Evolutionary conservation across 2,797 vertebrate species (phyloP).

Genomic region (Neomorphus geoffroyi): DNA sequence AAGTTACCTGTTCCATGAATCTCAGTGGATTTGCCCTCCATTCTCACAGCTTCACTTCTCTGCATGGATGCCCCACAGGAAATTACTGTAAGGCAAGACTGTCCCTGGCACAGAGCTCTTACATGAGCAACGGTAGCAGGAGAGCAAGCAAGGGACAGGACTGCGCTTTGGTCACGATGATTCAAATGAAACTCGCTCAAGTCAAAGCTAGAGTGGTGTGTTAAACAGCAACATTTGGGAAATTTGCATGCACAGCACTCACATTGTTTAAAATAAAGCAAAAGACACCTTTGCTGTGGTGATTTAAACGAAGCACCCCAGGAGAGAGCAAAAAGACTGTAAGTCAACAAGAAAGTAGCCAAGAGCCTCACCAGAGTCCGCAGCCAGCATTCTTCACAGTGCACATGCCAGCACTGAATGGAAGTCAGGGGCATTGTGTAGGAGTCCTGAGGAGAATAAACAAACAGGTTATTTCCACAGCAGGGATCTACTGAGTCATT

Average conservation of each 20-base stretch:
- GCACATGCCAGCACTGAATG: constrained; percentile 99
- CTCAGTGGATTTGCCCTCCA: background rate
- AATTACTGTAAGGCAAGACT: background rate
- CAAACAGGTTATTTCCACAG: constrained; percentile 34
- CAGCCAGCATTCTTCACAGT: constrained; percentile 99
- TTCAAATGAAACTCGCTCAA: background rate
- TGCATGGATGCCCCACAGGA: background rate
- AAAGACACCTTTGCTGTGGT: background rate
- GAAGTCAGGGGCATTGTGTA: constrained; percentile 98
- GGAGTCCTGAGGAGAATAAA: constrained; percentile 84
- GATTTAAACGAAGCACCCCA: background rate
- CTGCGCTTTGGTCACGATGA: accelerated
- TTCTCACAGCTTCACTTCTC: background rate
- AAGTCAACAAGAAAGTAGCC: constrained; percentile 25
- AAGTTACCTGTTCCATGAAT: background rate
- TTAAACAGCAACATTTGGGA: background rate
- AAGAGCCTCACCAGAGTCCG: constrained; percentile 91
- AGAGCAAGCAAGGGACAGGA: background rate
- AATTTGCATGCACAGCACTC: background rate
- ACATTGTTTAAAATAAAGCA: background rate
- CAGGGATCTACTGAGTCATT: background rate
- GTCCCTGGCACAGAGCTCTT: background rate
- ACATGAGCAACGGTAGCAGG: background rate
- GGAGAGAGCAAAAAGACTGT: background rate
- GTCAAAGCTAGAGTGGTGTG: background rate